Evolutionary conservation across 2,888 invertebrate genomes (phyloP), one percentile per base, ranked within the genome.

Genomic region (Agriopis leucophaearia): DNA sequence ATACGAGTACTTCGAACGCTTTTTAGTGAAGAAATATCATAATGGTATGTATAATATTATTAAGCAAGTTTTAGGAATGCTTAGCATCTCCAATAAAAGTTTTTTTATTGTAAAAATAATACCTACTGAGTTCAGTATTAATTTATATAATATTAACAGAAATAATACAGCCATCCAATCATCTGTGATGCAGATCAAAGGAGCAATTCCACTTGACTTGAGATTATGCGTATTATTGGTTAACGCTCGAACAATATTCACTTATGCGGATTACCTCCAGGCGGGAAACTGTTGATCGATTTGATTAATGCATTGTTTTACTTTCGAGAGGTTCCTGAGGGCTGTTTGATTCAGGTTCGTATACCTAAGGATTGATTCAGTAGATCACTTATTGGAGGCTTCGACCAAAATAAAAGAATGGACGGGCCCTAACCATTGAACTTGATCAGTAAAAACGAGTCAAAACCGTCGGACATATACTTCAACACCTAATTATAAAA

Each of bases 121-220:
- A 9, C 27, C 27, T 27, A 48, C 47, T 18, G 27, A 27, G 0
- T 27, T 16, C 27, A 48, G 12, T 18, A 48, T 12, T 48, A 12
- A 47, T 47, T n/a, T n/a, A 48, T 12, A 18, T 48, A 10, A n/a
- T 13, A 55, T 42, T 42, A 55, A 18, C 40, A 42, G 18, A 54
- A 79, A 80, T 81, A 80, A 72, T 75, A 72, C 64, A 70, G 64
- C 54, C 73, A 77, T 78, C 78, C 77, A 79, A 81, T 79, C 79
- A 81, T 77, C 77, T 74, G 78, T 75, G 70, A 71, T 71, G 71
- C 70, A 76, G 80, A 84, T 84, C 86, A 85, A 85, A 85, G 85
- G 81, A 74, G 66, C 71, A 70, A 71, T 81, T 83, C 78, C 80
- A 81, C 77, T 79, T 79, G 80, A 82, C 78, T 82, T 77, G 78